A percentile compares a stretch with the other conserved stretches of the same genome.
Conservation (phyloP, 1,140 invertebrate genomes). For the Sycobia sp. region DNA sequence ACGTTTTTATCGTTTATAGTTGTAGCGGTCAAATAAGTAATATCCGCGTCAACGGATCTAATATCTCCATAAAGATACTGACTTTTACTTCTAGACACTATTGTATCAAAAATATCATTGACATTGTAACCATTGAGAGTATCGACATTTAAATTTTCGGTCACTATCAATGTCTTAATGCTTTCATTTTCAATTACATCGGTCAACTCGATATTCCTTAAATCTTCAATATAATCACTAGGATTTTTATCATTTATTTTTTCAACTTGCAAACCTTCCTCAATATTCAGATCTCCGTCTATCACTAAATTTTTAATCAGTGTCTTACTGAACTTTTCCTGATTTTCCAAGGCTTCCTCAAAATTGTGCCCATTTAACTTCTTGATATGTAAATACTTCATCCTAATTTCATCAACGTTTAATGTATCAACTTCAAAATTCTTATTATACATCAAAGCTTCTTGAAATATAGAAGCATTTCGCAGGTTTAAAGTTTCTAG, state of each 20-base stretch:
- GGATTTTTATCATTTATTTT: constrained; percentile 27
- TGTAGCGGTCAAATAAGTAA: constrained; percentile 28
- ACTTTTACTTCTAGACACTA: constrained; percentile 35
- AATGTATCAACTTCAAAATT: constrained; percentile 9
- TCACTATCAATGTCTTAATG: constrained; percentile 34
- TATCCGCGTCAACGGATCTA: constrained; percentile 18
- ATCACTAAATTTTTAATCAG: constrained; percentile 25
- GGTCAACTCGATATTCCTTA: constrained; percentile 19
- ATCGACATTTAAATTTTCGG: constrained; percentile 28
- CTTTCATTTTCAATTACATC: constrained; percentile 31
- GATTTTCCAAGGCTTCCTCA: neutral
- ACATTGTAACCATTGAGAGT: constrained; percentile 28
- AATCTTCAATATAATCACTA: constrained; percentile 17
- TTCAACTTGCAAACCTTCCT: constrained; percentile 24
- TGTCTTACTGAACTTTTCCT: neutral
- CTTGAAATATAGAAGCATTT: constrained; percentile 6
- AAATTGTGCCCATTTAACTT: constrained; percentile 16
- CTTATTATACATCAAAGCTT: constrained; percentile 10
- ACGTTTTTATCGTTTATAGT: constrained; percentile 36
- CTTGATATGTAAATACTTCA: constrained; percentile 25
- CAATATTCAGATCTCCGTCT: constrained; percentile 38
- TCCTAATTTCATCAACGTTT: constrained; percentile 31
- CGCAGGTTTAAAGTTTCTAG: constrained; percentile 33
- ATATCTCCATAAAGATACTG: constrained; percentile 35
- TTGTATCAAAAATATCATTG: constrained; percentile 28